Evolutionary conservation across 2,797 vertebrate genomes (phyloP).

Genomic region (Eulemur mongoz): DNA sequence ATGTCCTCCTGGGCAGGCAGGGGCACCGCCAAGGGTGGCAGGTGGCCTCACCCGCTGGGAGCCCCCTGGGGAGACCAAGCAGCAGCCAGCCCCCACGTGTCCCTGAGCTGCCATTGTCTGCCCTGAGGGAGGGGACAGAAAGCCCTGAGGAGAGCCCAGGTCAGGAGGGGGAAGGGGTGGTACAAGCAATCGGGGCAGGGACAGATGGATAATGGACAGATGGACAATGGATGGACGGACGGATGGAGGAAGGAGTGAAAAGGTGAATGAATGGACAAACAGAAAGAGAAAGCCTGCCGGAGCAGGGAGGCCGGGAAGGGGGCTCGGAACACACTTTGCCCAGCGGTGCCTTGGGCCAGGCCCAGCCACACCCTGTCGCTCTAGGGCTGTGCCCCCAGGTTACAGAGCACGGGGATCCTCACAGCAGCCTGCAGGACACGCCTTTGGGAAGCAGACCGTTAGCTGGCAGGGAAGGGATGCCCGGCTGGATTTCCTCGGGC

Average conservation of each 20-base stretch:
- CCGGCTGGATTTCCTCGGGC: neutral
- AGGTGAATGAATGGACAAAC: neutral
- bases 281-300: neutral
- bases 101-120: neutral
- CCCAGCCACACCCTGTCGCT: rapidly evolving
- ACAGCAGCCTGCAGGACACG: neutral
- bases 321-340: rapidly evolving
- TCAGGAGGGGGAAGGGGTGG: neutral
- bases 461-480: neutral
- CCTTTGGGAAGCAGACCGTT: neutral
- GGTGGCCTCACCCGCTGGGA: neutral
- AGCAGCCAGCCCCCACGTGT: neutral
- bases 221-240: too few relatives aligned
- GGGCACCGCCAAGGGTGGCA: neutral
- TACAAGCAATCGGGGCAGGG: neutral
- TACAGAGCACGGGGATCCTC: neutral
- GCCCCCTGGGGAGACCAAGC: neutral
- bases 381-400: neutral
- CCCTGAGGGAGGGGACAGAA: neutral
- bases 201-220: neutral
- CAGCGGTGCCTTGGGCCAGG: neutral
- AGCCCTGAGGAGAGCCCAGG: neutral
- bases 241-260: neutral
- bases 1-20: neutral
- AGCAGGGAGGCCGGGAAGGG: rapidly evolving